phyloP scores from a whole-genome alignment of 2,888 invertebrate species.

The Aelia acuminata region DNA sequence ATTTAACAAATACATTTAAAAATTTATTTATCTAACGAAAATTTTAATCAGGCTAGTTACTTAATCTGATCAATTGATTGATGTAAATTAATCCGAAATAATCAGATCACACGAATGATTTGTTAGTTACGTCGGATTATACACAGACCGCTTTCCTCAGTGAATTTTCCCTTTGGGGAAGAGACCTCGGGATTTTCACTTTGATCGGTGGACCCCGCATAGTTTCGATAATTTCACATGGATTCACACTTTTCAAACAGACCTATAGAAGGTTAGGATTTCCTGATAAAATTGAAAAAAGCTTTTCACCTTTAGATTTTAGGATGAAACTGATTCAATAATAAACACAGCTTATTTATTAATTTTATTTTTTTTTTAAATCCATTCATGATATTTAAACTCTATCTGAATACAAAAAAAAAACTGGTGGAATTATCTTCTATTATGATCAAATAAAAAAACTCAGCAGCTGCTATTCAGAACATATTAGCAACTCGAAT shows the following conservation, averaged over 20 bases:
- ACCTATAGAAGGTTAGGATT: not conserved
- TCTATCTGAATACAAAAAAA: no score
- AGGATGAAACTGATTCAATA: not conserved
- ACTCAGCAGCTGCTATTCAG: no score
- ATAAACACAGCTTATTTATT: not conserved
- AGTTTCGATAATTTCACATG: constrained; percentile 15
- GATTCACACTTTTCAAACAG: constrained; percentile 14
- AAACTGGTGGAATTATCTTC: no score
- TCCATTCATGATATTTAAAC: no score
- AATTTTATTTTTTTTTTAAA: not conserved
- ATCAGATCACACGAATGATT: not conserved
- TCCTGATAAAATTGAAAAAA: not conserved
- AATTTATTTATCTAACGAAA: not conserved
- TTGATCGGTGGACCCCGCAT: not conserved
- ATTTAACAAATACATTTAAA: no score
- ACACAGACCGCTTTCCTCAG: no score
- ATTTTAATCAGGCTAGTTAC: not conserved
- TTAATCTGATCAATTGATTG: not conserved
- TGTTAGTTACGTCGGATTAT: not conserved
- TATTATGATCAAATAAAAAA: no score
- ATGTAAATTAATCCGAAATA: not conserved
- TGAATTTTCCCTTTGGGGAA: not conserved
- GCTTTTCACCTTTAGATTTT: not conserved
- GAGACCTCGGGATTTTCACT: not conserved
- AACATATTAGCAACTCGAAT: no score